Evolutionary conservation across 2,113 vertebrate species (phyloP), one percentile per base, ranked within the genome.

Genomic region (Myrmecophaga tridactyla): DNA sequence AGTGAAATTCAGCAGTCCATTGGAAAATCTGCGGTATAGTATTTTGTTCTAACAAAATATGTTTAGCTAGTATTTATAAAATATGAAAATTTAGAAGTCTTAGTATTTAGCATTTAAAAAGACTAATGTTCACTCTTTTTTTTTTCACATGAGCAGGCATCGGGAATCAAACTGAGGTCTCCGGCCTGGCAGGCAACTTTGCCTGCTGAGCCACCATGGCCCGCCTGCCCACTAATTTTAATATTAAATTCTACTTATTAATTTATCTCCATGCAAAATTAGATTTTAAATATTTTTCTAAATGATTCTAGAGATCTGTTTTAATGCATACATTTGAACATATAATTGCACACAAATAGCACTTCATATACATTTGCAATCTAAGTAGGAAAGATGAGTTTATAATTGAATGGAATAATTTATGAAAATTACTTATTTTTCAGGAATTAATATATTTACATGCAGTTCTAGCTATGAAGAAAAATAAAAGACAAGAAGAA

Each of bases 1-100:
- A 98, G 98, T 93, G 99, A 99, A 98, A 98, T 99, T 97, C 99
- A 99, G 43, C 99, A 99, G 76, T 99, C 99, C 56, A 98, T 99
- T 97, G 99, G 99, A 94, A 99, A 99, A 98, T 99, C 99, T 70
- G 99, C 98, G 98, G 99, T 99, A 98, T 96, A 87, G 92, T 90
- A 27, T 93, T 77, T 97, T 90, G 31, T 41, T 97, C 92, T 65
- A 69, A 78, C 85, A 43, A 21, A 31, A 48, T 12, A 7, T 75
- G 69, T 6, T 11, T 34, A 73, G 23, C 53, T 88, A 31, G 12
- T 67, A 0, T 65, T 86, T 48, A 56, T 39, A 94, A 95, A 82
- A 65, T 86, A 41, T 1, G 7, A 76, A 70, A 91, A 53, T 93
- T 90, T 92, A 83, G 92, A 48, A 53, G 9, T 36, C 17, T 76